These are phyloP conservation scores for Leptinotarsa texana DNA, from an alignment of 1,140 invertebrate species.

Conservation along the genomic window DNA sequence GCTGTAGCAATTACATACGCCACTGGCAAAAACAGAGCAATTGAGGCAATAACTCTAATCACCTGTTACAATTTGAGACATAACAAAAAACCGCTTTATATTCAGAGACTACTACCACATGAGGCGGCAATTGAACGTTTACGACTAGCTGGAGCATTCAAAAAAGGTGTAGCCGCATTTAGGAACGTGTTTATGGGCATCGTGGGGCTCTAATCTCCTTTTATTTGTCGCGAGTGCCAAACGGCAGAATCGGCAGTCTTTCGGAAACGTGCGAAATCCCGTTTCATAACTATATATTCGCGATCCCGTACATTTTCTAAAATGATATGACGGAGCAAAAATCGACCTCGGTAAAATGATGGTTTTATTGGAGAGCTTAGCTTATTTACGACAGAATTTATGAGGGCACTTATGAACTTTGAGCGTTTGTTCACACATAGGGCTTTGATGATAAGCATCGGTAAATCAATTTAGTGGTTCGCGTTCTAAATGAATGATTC, in stretches of 20 bases:
- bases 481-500: no score
- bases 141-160: constrained; percentile 3
- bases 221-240: constrained; percentile 22
- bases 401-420: background rate
- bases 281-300: constrained; percentile 21
- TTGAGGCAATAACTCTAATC: no score
- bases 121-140: constrained; percentile 1
- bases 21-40: no score
- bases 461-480: no score
- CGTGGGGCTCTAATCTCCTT: constrained; percentile 15
- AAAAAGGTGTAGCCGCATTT: constrained; percentile 17
- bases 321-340: constrained; percentile 1
- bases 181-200: constrained; percentile 17
- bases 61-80: no score
- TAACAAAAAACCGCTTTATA: background rate
- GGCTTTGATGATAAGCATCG: background rate
- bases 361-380: constrained; percentile 14
- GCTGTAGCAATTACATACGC: no score
- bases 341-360: constrained; percentile 9
- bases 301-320: background rate
- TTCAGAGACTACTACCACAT: background rate
- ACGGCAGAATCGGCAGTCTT: constrained; percentile 14
- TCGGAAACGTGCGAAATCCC: constrained; percentile 17
- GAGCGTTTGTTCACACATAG: background rate
- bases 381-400: background rate